A percentile compares a stretch with the other conserved stretches of the same genome.
These are phyloP conservation scores for Drosophila fungiperda DNA, from an alignment of 2,888 invertebrate genomes.

Conservation along the genomic window DNA sequence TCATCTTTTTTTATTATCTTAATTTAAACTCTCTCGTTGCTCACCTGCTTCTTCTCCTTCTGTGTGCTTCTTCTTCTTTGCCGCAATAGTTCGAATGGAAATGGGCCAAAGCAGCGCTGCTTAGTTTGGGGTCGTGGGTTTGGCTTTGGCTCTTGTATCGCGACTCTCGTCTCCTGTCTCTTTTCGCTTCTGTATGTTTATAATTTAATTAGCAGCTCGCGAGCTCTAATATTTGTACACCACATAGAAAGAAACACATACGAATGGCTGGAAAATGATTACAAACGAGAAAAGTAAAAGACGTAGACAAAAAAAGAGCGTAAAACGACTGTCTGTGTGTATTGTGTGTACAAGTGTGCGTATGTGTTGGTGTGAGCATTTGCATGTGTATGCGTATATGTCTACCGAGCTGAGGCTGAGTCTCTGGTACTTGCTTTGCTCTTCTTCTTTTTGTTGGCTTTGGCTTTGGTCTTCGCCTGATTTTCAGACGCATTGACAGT, in stretches of 20 bases:
- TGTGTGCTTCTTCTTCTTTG: conserved; percentile 30
- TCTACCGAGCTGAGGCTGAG: conserved; percentile 52
- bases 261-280: conserved; percentile 78
- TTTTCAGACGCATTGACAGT: conserved; percentile 29
- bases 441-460: conserved; percentile 30
- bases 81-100: conserved; percentile 38
- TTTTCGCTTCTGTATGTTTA: conserved; percentile 77
- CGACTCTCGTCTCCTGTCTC: conserved; percentile 40
- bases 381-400: conserved; percentile 28
- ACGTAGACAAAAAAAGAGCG: conserved; percentile 78
- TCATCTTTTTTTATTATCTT: conserved; percentile 25
- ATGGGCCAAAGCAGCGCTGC: conserved; percentile 52
- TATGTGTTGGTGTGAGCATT: conserved; percentile 27
- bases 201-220: conserved; percentile 81
- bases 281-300: conserved; percentile 80
- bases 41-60: conserved; percentile 34
- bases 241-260: conserved; percentile 71
- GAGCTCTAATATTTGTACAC: conserved; percentile 78
- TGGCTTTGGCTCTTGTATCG: conserved; percentile 40
- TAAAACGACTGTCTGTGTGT: conserved; percentile 53
- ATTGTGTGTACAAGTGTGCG: conserved; percentile 18
- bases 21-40: conserved; percentile 27
- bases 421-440: conserved; percentile 30
- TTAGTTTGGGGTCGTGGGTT: conserved; percentile 56
- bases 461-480: conserved; percentile 29